Base-by-base conservation (phyloP, 2,888 invertebrate genomes). In the Plagodis pulveraria region DNA sequence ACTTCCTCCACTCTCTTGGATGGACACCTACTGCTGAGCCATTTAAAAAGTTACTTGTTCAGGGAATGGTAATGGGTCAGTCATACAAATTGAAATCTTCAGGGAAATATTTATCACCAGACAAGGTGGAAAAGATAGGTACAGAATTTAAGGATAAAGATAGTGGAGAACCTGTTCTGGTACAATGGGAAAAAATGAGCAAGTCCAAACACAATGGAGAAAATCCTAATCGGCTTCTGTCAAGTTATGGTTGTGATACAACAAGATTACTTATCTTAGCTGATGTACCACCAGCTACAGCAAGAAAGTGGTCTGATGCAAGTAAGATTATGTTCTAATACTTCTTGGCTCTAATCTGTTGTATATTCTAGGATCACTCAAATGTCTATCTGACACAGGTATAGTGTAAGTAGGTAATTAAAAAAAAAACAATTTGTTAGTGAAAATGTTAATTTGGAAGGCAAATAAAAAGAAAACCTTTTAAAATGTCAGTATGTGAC, bases 131-230 rank as follows among this genome's bases (percentile, higher is more conserved):
- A 67, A 89, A 94, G 71, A 93, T 95, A 75, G 91, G 91, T 44
- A 94, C 95, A 71, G 92, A 91, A 62, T 95, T 94, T 74, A 94
- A 93, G 73, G 95, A 88, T 55, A 95, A 94, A 77, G 86, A 72
- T 5, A 96, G 96, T 2, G 95, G 95, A 34, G 94, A 95, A 67
- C 87, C 94, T 7, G 95, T 99, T 0, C 85, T 93, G 9, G 94
- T 95, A 63, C 91, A 94, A 35, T 99, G 98, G 98, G 99, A 99
- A 81, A 99, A 99, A 93, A 99, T 99, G 99, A 99, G 99, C 73
- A 99, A 99, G 91, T 99, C 99, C 0, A 99, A 99, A 86, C 93
- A 95, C 70, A 99, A 99, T 89, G 99, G 99, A 0, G 96, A 98
- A n/a, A 97, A 98, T 87, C 99, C 99, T 9, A 93, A 95, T 70